Conservation (phyloP, 2,888 invertebrate species). For the Trichopria drosophilae region DNA sequence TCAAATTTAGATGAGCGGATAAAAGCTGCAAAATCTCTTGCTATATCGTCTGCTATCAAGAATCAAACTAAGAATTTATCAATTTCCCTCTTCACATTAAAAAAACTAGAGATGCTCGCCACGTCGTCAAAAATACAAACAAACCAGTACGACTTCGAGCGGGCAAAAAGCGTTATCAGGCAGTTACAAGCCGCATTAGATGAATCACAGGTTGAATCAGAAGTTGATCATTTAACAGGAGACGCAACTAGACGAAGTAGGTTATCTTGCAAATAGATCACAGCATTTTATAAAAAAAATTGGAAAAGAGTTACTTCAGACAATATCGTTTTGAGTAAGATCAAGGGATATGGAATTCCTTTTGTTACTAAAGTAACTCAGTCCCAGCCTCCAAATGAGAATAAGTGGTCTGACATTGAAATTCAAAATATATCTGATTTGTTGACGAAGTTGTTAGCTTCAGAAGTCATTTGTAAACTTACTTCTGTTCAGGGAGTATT, state of each 20-base stretch:
- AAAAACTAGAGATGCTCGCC: slow-evolving; percentile 33
- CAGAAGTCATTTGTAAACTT: no score
- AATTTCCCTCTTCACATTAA: slow-evolving; percentile 7
- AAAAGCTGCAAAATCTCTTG: slow-evolving; percentile 26
- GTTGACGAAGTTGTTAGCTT: no score
- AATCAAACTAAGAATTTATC: slow-evolving; percentile 12
- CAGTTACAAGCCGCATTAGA: neutral
- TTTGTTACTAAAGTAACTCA: no score
- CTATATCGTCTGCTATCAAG: slow-evolving; percentile 13
- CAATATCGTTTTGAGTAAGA: no score
- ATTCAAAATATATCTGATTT: no score
- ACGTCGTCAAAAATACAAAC: slow-evolving; percentile 16
- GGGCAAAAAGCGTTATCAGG: slow-evolving; percentile 15
- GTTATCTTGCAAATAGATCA: no score
- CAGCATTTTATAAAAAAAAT: no score
- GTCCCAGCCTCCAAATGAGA: no score
- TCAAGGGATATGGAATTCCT: no score
- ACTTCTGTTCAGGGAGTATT: no score
- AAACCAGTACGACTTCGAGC: slow-evolving; percentile 18
- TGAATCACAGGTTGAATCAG: neutral
- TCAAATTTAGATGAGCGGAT: slow-evolving; percentile 22
- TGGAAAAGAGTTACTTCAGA: no score
- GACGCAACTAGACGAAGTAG: neutral
- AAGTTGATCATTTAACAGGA: neutral
- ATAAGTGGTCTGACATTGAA: no score